A percentile compares a stretch with the other conserved stretches of the same genome.
These are phyloP conservation scores for Bujurquina vittata DNA, from an alignment of 2,113 vertebrate genomes.

Conservation along the genomic window DNA sequence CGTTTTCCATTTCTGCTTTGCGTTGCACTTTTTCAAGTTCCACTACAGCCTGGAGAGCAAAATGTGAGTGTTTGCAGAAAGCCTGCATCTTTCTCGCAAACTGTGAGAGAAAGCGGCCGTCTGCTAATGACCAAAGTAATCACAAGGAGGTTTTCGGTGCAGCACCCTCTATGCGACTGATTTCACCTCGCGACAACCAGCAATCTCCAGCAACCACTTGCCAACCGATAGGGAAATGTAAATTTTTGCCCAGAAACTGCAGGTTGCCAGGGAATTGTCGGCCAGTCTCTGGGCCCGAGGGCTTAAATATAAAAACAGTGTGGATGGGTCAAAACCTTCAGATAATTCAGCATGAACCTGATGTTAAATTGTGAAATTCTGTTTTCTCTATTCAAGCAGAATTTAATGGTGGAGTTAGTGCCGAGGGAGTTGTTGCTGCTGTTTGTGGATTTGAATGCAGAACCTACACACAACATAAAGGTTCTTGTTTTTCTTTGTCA, in stretches of 20 bases:
- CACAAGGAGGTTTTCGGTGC: background rate
- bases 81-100: background rate
- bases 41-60: background rate
- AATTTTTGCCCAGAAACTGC: background rate
- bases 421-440: background rate
- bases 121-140: background rate
- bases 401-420: background rate
- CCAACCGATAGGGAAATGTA: too few species aligned
- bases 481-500: background rate
- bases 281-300: background rate
- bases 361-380: background rate
- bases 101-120: too few species aligned
- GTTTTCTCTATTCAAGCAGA: background rate
- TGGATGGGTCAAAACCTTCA: background rate
- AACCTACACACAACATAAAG: background rate
- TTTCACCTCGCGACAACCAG: background rate
- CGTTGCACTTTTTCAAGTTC: background rate
- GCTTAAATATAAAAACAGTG: too few species aligned
- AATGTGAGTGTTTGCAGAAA: background rate
- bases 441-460: background rate
- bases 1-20: background rate
- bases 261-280: background rate
- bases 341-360: background rate
- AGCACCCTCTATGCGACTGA: too few species aligned
- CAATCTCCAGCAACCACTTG: background rate